Percentiles rank a stretch among this genome's conserved stretches.
These are phyloP conservation scores for Ormyrus pomaceus DNA, from an alignment of 2,888 invertebrate genomes.

Conservation along the genomic window DNA sequence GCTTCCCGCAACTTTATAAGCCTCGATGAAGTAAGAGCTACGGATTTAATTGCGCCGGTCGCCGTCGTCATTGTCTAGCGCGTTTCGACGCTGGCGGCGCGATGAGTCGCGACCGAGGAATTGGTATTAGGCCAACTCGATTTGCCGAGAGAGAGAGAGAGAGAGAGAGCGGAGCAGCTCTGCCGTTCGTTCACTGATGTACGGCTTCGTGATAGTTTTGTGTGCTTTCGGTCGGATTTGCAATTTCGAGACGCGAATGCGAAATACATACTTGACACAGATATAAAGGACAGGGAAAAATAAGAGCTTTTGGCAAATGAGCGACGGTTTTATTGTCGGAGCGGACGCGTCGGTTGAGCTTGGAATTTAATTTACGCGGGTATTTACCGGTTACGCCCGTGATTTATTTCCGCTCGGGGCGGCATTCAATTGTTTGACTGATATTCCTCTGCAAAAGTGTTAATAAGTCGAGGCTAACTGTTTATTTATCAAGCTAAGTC, in stretches of 20 bases:
- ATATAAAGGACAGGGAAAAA: conserved; percentile 5
- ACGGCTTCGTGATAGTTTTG: conserved; percentile 3
- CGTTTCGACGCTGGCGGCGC: background rate
- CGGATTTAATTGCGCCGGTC: conserved; percentile 20
- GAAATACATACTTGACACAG: conserved; percentile 21
- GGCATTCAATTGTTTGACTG: too few species aligned
- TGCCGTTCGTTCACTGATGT: background rate
- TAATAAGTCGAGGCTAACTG: background rate
- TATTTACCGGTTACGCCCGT: background rate
- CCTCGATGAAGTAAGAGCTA: too few species aligned
- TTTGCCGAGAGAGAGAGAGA: background rate
- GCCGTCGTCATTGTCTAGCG: conserved; percentile 10
- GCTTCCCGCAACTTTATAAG: too few species aligned
- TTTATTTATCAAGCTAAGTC: background rate
- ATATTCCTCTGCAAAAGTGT: background rate
- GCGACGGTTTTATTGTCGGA: conserved; percentile 22
- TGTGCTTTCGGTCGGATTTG: background rate
- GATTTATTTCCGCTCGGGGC: too few species aligned
- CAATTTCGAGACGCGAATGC: conserved; percentile 21
- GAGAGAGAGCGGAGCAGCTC: too few species aligned
- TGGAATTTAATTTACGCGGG: conserved; percentile 13
- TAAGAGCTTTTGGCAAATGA: conserved; percentile 27
- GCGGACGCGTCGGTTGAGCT: background rate
- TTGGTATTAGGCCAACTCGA: conserved; percentile 42
- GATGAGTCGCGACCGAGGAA: conserved; percentile 15